These are phyloP conservation scores for Sigmodon hispidus DNA, from an alignment of 2,113 vertebrate genomes.

Conservation along the genomic window DNA sequence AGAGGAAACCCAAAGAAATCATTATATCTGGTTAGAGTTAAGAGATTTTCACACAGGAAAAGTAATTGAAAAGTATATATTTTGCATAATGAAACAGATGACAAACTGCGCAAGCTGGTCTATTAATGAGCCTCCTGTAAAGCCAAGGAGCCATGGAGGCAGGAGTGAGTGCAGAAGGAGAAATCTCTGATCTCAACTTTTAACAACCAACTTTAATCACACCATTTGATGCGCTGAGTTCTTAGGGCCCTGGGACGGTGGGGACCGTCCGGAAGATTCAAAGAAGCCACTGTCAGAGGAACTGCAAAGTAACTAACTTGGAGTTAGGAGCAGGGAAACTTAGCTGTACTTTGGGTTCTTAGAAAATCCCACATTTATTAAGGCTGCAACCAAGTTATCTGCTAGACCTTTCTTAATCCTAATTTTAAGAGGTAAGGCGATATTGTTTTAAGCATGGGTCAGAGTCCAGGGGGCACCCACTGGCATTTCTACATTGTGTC, in stretches of 20 bases:
- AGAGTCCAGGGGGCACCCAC: background rate
- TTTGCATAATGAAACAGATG: slow-evolving; percentile 89
- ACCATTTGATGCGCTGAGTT: slow-evolving; percentile 75
- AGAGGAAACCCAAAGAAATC: slow-evolving; percentile 86
- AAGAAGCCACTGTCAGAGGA: slow-evolving; percentile 65
- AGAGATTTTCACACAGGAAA: slow-evolving; percentile 83
- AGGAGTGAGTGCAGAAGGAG: slow-evolving; percentile 74
- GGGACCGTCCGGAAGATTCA: slow-evolving; percentile 78
- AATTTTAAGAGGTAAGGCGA: background rate
- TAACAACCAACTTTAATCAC: slow-evolving; percentile 88
- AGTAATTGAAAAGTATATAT: slow-evolving; percentile 87
- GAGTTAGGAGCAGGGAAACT: slow-evolving; percentile 64
- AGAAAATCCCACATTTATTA: background rate
- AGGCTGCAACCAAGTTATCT: background rate
- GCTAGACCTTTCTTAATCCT: background rate
- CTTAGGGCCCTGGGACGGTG: slow-evolving; percentile 67
- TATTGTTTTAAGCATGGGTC: background rate
- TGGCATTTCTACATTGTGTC: background rate
- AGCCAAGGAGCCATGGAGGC: slow-evolving; percentile 74
- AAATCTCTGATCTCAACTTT: slow-evolving; percentile 86
- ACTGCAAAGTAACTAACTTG: slow-evolving; percentile 69
- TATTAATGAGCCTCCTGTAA: slow-evolving; percentile 88
- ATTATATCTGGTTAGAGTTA: slow-evolving; percentile 86
- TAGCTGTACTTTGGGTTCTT: slow-evolving; percentile 51
- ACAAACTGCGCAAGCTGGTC: slow-evolving; percentile 86